Evolutionary conservation across 2,113 vertebrate species (phyloP).

Genomic region (Megaptera novaeangliae): DNA sequence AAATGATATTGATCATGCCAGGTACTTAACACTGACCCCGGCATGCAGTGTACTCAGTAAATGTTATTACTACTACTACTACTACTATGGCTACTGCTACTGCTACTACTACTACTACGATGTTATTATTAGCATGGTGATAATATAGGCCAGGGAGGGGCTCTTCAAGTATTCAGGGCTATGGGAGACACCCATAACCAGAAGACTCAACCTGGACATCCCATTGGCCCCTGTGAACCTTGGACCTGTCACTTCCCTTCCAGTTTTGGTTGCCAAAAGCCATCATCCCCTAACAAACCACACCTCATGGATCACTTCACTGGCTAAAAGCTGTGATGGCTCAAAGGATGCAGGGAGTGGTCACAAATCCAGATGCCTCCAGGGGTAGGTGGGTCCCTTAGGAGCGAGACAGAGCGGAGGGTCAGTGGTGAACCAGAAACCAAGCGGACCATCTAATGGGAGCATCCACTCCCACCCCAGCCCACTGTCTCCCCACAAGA

Average conservation of each 20-base stretch:
- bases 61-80: not conserved
- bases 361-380: not conserved
- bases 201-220: not conserved
- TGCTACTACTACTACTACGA: fast-evolving
- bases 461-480: not conserved
- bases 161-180: not conserved
- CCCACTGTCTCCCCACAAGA: not conserved
- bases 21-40: not conserved
- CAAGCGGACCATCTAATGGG: fast-evolving
- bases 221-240: not conserved
- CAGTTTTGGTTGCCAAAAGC: not conserved
- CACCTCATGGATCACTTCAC: not conserved
- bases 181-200: not conserved
- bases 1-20: not conserved
- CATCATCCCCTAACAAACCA: not conserved
- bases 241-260: not conserved
- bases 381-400: fast-evolving
- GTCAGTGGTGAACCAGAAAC: not conserved
- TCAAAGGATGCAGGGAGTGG: not conserved
- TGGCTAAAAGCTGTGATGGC: not conserved
- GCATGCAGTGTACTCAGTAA: not conserved
- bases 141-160: not conserved
- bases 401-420: not conserved
- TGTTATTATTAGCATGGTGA: too few species aligned
- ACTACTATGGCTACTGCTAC: too few species aligned